Conservation (phyloP, 2,113 vertebrate genomes). For the Uria aalge region DNA sequence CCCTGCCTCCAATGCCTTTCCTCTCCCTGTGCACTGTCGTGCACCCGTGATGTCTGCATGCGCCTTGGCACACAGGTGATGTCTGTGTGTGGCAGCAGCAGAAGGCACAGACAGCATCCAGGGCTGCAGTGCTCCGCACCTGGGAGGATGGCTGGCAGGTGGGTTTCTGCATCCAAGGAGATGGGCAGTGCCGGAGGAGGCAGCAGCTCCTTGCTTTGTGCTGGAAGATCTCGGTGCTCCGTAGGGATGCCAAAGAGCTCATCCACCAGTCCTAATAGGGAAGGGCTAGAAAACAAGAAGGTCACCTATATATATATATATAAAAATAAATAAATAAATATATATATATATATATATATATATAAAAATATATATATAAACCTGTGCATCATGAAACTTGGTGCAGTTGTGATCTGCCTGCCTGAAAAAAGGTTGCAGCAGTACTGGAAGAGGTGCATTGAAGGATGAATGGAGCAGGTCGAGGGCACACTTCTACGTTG, state of each 20-base stretch:
- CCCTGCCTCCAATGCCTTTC: not conserved
- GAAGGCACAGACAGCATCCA: not conserved
- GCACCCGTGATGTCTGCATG: fast-evolving
- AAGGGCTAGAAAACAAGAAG: not conserved
- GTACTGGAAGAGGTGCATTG: not conserved
- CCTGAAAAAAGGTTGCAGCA: not conserved
- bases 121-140: not conserved
- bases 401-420: not conserved
- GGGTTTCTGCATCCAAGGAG: not conserved
- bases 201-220: not conserved
- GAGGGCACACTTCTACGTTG: fast-evolving
- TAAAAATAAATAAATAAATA: too few species aligned
- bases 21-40: not conserved
- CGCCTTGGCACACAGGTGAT: not conserved
- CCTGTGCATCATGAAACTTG: not conserved
- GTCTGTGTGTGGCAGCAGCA: not conserved
- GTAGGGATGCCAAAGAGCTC: not conserved
- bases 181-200: not conserved
- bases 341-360: too few species aligned
- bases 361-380: too few species aligned
- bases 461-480: not conserved
- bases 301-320: too few species aligned
- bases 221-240: not conserved
- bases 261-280: not conserved
- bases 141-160: not conserved